These are phyloP conservation scores for Genyomyrus donnyi DNA, from an alignment of 2,113 vertebrate species.

Conservation along the genomic window DNA sequence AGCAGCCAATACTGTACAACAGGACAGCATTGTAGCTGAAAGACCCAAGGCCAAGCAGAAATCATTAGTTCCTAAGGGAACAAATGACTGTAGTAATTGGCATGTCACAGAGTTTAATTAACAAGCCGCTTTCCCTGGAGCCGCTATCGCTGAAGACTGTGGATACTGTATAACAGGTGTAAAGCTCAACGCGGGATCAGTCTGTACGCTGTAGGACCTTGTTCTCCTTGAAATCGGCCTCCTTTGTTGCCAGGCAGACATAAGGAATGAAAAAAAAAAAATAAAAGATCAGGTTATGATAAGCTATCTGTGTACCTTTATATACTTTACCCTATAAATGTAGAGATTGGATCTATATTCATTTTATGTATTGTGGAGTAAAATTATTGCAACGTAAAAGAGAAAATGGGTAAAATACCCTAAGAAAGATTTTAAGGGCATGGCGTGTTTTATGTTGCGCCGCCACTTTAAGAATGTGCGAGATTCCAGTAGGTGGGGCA, in stretches of 20 bases:
- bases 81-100: neutral
- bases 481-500: neutral
- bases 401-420: neutral
- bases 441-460: neutral
- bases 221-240: neutral
- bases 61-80: neutral
- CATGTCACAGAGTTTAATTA: conserved; percentile 19
- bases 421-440: neutral
- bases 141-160: neutral
- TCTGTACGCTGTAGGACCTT: neutral
- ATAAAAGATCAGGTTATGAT: neutral
- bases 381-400: neutral
- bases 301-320: neutral
- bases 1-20: neutral
- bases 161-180: conserved; percentile 1
- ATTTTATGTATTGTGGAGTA: neutral
- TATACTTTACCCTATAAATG: neutral
- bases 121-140: neutral
- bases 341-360: neutral
- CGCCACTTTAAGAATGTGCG: neutral
- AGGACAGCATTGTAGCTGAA: neutral
- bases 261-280: neutral
- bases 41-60: conserved; percentile 2
- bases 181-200: neutral
- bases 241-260: neutral